A percentile compares a stretch with the other conserved stretches of the same genome.
These are phyloP conservation scores for Drosophila meridiana DNA, from an alignment of 2,888 invertebrate species.

Conservation along the genomic window DNA sequence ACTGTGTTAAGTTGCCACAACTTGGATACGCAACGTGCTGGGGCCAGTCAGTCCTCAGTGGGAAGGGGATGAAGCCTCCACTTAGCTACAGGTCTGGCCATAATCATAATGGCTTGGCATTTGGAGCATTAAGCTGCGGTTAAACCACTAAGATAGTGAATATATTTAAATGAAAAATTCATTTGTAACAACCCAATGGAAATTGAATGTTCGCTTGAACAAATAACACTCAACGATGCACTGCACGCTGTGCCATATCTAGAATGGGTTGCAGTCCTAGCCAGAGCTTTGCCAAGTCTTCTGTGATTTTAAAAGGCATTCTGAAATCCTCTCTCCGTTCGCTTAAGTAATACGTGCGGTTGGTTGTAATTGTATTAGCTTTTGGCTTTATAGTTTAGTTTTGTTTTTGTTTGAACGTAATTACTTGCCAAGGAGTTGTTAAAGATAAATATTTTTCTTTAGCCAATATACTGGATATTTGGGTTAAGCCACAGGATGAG, in stretches of 20 bases:
- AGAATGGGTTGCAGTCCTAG: neutral
- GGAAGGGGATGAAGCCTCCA: neutral
- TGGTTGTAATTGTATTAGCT: neutral
- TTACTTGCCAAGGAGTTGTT: neutral
- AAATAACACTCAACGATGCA: constrained; percentile 16
- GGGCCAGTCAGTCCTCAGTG: neutral
- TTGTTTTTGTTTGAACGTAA: neutral
- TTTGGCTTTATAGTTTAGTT: neutral
- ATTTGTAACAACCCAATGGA: constrained; percentile 25
- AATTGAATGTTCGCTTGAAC: constrained; percentile 16
- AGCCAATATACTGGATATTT: neutral
- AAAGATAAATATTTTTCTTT: neutral
- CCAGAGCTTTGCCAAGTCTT: neutral
- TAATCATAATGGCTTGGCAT: constrained; percentile 59
- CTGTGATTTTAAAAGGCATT: constrained; percentile 7
- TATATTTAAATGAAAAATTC: constrained; percentile 33
- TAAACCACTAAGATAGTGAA: constrained; percentile 18
- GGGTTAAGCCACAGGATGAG: neutral
- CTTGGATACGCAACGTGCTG: constrained; percentile 26
- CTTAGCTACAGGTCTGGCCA: constrained; percentile 53
- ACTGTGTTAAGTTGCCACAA: constrained; percentile 68
- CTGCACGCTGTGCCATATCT: neutral
- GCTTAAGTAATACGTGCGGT: neutral
- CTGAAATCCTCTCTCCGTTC: neutral
- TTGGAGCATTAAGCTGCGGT: constrained; percentile 44